These are phyloP conservation scores for Virgularia gustaviana DNA, from an alignment of 92 coral and sea anemone species.

Conservation along the genomic window DNA sequence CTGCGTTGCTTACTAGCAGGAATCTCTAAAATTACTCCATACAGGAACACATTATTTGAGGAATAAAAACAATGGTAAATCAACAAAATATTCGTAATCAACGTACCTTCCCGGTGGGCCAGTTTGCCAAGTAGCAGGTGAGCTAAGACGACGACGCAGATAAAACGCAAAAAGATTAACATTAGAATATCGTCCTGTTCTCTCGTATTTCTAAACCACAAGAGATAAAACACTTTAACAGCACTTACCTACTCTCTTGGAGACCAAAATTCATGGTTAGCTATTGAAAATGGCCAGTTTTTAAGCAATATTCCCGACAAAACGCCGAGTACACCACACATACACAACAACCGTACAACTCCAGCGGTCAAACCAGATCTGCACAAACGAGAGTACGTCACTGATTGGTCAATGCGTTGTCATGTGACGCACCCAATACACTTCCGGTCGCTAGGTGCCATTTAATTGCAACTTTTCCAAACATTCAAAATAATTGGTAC, in stretches of 20 bases:
- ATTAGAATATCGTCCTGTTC: too few relatives aligned
- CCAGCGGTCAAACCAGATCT: too few relatives aligned
- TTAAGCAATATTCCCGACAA: constrained; percentile 11
- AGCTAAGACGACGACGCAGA: constrained; percentile 16
- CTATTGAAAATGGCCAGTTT: background rate
- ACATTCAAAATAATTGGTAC: too few relatives aligned
- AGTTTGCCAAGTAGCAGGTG: constrained; percentile 63
- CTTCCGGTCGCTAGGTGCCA: background rate
- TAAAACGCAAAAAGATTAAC: too few relatives aligned
- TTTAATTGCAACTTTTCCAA: too few relatives aligned
- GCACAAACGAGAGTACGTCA: constrained; percentile 12
- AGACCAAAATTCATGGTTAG: constrained; percentile 9
- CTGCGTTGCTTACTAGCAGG: too few relatives aligned
- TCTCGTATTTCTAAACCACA: too few relatives aligned
- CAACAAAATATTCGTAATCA: background rate
- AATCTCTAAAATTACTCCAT: too few relatives aligned
- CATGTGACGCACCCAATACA: constrained; percentile 20
- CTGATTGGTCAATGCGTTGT: constrained; percentile 21
- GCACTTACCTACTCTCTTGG: constrained; percentile 23
- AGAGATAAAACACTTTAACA: background rate
- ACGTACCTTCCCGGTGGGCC: constrained; percentile 90
- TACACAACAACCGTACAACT: too few relatives aligned
- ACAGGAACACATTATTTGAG: too few relatives aligned
- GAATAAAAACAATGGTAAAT: constrained; percentile 17
- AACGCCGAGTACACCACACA: too few relatives aligned